Base-by-base conservation (phyloP, 2,888 invertebrate genomes). In the Apamea monoglypha region DNA sequence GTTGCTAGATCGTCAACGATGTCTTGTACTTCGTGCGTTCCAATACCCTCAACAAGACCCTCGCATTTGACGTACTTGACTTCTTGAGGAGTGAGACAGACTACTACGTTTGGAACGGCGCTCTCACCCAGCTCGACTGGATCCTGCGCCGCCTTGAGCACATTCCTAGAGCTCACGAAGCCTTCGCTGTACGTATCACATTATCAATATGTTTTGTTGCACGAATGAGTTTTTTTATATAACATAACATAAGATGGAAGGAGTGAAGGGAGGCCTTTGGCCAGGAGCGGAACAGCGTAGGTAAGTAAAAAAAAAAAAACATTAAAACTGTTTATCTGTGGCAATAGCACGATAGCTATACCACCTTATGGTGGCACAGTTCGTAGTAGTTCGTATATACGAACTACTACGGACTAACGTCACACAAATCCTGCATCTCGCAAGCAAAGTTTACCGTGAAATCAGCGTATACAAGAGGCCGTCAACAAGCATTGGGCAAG, bases 21-120 rank as follows among this genome's bases (percentile, higher is more conserved):
- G 96, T 98, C 2, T 94, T 98, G 10, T 97, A 97, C 92, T 97
- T 98, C 87, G 97, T 98, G 1, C 97, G 98, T 73, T 97, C 97
- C 40, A 97, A 97, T 0, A 90, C 96, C 61, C 93, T 98, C 0
- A 89, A 93, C 29, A 98, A 98, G 80, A 89, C 93, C 0, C 92
- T 96, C 1, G 97, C 98, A 0, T 97, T 99, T 47, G 95, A 97
- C 5, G 96, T 98, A 0, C 96, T 98, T 0, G 95, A 97, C 40
- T 99, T 98, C 95, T 94, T 99, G 89, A 92, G 94, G 50, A 92
- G 97, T 0, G 98, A 98, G 92, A 97, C 94, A 0, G 97, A 98
- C 84, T 98, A 98, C 91, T 97, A 98, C 76, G 98, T 99, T 0
- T 99, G 99, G 99, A 96, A 96, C 66, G 96, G 98, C 0, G 98